Evolutionary conservation across 2,797 vertebrate species (phyloP), one percentile per base, ranked within the genome.

Genomic region (Chelon auratus): DNA sequence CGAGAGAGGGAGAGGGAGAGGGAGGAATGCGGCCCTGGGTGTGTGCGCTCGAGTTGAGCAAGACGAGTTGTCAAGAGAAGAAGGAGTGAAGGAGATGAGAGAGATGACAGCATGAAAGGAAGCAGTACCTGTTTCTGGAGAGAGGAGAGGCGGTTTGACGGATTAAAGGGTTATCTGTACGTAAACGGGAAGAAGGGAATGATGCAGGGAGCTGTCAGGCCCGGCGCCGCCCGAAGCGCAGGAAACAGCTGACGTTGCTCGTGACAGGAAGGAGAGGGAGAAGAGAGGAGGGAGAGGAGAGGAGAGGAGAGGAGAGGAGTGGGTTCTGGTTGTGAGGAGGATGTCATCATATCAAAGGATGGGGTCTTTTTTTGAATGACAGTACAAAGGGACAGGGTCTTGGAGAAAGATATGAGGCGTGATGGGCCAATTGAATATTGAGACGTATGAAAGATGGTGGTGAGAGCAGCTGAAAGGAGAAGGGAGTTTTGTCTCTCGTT

Each of bases 101-200:
- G 61, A 47, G 59, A 78, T 80, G 85, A 81, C 71, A 64, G 75
- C 76, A 74, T 72, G 66, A 86, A 75, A 74, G 47, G 60, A 11
- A 64, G 68, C 70, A 47, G 52, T 72, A 43, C 62, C 68, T 48
- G 62, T 68, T 64, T 80, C 43, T 72, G 30, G 15, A 66, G 63
- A 56, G 42, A 39, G 68, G 48, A 57, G 68, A 69, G 73, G 68
- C 68, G 57, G 73, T 74, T 79, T 26, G 80, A 82, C 83, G 80
- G 81, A 89, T 90, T 83, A 84, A 89, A 81, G 71, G 76, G 73
- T 83, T 87, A 76, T 87, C 65, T 79, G 59, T 68, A 54, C 62
- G 63, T 71, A 62, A 71, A 70, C 1, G 17, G 20, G 24, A 24
- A 74, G 72, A 36, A 39, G 63, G 59, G 51, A 57, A 12, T 13